Evolutionary conservation across 1,140 invertebrate genomes (phyloP), one percentile per base, ranked within the genome.

Genomic region (Listronotus oregonensis): DNA sequence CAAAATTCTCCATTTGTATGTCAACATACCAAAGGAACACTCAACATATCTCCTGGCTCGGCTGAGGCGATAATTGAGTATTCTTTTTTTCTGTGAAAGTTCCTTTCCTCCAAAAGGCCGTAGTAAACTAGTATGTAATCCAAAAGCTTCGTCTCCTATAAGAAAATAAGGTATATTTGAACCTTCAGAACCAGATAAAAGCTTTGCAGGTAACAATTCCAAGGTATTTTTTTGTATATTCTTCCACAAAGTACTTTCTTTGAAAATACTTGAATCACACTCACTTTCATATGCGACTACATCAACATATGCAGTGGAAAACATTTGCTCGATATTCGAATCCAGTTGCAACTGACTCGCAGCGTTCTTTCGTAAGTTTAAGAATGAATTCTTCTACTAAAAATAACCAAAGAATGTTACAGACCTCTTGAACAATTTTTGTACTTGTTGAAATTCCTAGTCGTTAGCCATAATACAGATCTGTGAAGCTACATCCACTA

Each of bases 161-260:
- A 5, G 5, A 5, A 27, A 27, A 27, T 27, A 27, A 1, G 21
- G 5, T 27, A 27, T 27, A 5, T 27, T 27, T 27, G 21, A 1
- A 37, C 12, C 43, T 60, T 60, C 31, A 49, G 14, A 32, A 15
- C 44, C 58, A 37, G 58, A 44, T 49, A 60, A 34, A 50, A n/a
- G 44, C 31, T 39, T 49, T 50, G 32, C 44, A 32, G 15, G n/a
- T 49, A 31, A 44, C 50, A 52, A 52, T 52, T 52, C 31, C 21
- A 60, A 60, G 54, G 54, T 5, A 5, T 18, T 56, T 56, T 56
- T 17, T 56, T 56, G 54, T 44, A 56, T 56, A 44, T 12, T 52
- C 17, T 52, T 31, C 12, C 27, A 52, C 31, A 21, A 27, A 27
- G 21, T 27, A 27, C 21, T 27, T 27, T 27, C n/a, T 27, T 27